These are phyloP conservation scores for Syritta pipiens DNA, from an alignment of 2,888 invertebrate species.

Conservation along the genomic window DNA sequence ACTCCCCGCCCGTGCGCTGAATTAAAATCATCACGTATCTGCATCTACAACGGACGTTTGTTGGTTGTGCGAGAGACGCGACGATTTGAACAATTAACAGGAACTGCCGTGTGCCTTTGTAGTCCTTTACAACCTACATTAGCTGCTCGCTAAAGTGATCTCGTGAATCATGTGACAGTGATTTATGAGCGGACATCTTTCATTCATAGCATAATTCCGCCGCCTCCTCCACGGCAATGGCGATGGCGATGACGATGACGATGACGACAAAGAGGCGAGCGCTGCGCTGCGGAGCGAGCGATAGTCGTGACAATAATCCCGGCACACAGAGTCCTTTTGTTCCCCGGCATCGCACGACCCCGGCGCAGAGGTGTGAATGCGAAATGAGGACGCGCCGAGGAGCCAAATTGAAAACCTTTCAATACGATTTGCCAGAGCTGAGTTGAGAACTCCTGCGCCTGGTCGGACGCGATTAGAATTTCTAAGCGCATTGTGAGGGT, in stretches of 20 bases:
- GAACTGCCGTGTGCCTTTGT: slow-evolving; percentile 65
- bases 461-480: slow-evolving; percentile 47
- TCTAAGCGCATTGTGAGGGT: slow-evolving; percentile 57
- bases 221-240: slow-evolving; percentile 28
- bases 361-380: slow-evolving; percentile 61
- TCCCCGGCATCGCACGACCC: slow-evolving; percentile 50
- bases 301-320: slow-evolving; percentile 67
- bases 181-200: slow-evolving; percentile 68
- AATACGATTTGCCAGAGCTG: slow-evolving; percentile 35
- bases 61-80: slow-evolving; percentile 30
- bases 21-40: slow-evolving; percentile 65
- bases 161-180: slow-evolving; percentile 69
- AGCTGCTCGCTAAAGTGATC: slow-evolving; percentile 62
- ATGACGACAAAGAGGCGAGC: neutral
- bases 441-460: neutral
- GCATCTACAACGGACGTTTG: slow-evolving; percentile 38
- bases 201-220: slow-evolving; percentile 69
- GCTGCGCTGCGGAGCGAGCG: slow-evolving; percentile 25
- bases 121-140: slow-evolving; percentile 65
- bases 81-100: slow-evolving; percentile 67
- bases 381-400: slow-evolving; percentile 63
- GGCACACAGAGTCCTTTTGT: slow-evolving; percentile 62
- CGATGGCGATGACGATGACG: neutral
- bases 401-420: slow-evolving; percentile 65
- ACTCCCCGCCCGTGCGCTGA: slow-evolving; percentile 23